Conservation (phyloP, 2,888 invertebrate genomes). For the Nineta flava region DNA sequence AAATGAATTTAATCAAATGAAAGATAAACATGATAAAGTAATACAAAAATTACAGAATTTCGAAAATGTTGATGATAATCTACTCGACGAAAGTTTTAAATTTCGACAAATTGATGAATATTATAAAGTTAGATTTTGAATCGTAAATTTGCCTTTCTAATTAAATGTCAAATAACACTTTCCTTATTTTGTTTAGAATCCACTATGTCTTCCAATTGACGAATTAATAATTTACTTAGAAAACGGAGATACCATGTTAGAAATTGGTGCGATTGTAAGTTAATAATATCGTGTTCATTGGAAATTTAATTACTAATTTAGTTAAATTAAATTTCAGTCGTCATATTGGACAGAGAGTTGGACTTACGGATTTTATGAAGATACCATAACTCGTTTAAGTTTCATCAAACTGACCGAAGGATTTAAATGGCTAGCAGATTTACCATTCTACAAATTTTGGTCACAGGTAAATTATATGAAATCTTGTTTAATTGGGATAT, state of each 20-base stretch:
- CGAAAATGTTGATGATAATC: neutral
- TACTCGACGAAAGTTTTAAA: neutral
- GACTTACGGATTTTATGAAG: neutral
- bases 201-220: neutral
- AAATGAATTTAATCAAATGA: neutral
- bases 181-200: neutral
- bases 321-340: neutral
- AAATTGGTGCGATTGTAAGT: neutral
- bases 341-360: neutral
- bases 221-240: neutral
- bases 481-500: neutral
- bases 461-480: slow-evolving; percentile 3
- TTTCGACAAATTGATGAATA: neutral
- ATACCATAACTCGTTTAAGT: neutral
- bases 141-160: neutral
- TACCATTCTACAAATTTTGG: slow-evolving; percentile 5
- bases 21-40: neutral
- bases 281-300: neutral
- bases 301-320: neutral
- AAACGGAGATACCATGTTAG: neutral
- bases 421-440: neutral
- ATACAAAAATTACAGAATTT: neutral
- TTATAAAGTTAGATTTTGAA: neutral
- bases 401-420: neutral
- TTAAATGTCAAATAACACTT: neutral